Evolutionary conservation across 2,797 vertebrate genomes (phyloP), one percentile per base, ranked within the genome.

Genomic region (Falco novaeseelandiae): DNA sequence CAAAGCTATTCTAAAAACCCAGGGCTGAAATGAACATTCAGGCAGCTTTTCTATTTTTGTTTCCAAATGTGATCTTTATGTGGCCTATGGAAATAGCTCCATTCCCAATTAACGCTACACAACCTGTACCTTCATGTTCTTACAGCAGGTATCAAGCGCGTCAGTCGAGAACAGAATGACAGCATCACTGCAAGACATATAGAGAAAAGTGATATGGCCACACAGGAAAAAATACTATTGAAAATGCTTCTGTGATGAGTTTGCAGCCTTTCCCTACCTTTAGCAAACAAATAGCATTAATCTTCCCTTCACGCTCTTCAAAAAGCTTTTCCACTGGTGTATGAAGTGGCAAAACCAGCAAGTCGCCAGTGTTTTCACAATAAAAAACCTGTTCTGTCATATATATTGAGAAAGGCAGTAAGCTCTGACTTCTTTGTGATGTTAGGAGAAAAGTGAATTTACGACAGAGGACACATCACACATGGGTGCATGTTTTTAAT

Each of bases 161-260:
- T 57, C 81, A 62, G 57, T 6, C 51, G 29, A 55, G 61, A 83
- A 20, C 78, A 83, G 44, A 71, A 0, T 5, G 44, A 30, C 42
- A 32, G 3, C 21, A 29, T 22, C n/a, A 0, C 14, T 62, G 61
- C 14, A 59, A 30, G 51, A 10, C 0, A 4, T 15, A n/a, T 1
- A 78, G 30, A 72, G 36, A 36, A 21, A 72, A 84, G 57, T 9
- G 27, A 74, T 91, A 70, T 3, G 59, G 67, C 52, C 11, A 5
- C 54, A 18, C 26, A 42, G 30, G 30, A 22, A 57, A 69, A 46
- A 20, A 2, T 2, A 9, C 11, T 12, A 10, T 0, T 54, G 87
- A 80, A 79, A 90, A 71, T 0, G 3, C 55, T 6, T 61, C 72
- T 72, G 73, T 10, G 82, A 79, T 32, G 87, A 76, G 48, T 71